A percentile compares a stretch with the other conserved stretches of the same genome.
Evolutionary conservation across 2,113 vertebrate species (phyloP).

Genomic region (Clarias gariepinus): DNA sequence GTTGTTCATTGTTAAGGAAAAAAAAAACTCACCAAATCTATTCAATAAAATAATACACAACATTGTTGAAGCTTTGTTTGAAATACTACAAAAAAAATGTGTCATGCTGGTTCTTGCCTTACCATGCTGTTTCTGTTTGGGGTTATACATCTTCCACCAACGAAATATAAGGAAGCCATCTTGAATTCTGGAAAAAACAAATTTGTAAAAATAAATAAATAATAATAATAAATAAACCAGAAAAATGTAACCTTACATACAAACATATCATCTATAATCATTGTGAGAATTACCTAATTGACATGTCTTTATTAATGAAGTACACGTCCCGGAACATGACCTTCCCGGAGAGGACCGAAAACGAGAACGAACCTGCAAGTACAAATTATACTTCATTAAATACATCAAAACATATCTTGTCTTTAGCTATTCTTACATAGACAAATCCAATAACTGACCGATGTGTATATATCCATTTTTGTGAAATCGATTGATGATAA

Average conservation of each 20-base stretch:
- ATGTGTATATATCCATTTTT: slow-evolving; percentile 99
- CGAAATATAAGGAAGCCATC: slow-evolving; percentile 98
- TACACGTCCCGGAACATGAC: slow-evolving; percentile 99
- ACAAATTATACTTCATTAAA: slow-evolving; percentile 11
- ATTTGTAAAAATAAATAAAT: neutral
- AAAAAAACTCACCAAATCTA: neutral
- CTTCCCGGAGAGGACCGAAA: slow-evolving; percentile 97
- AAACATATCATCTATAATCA: neutral
- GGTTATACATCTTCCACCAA: slow-evolving; percentile 99
- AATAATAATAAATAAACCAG: neutral
- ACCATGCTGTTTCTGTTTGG: slow-evolving; percentile 98
- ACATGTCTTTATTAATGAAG: slow-evolving; percentile 96
- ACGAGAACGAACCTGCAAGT: slow-evolving; percentile 90
- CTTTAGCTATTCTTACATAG: neutral
- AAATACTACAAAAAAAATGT: neutral
- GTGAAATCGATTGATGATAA: slow-evolving; percentile 94
- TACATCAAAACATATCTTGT: neutral
- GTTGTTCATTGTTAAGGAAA: neutral
- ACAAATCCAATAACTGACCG: slow-evolving; percentile 76
- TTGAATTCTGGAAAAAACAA: slow-evolving; percentile 82
- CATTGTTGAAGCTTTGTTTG: neutral
- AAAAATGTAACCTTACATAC: slow-evolving; percentile 17
- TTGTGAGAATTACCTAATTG: slow-evolving; percentile 83
- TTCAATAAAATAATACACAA: neutral
- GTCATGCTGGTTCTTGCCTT: slow-evolving; percentile 53